These are phyloP conservation scores for Dinocampus coccinellae DNA, from an alignment of 2,888 invertebrate species.

Conservation along the genomic window DNA sequence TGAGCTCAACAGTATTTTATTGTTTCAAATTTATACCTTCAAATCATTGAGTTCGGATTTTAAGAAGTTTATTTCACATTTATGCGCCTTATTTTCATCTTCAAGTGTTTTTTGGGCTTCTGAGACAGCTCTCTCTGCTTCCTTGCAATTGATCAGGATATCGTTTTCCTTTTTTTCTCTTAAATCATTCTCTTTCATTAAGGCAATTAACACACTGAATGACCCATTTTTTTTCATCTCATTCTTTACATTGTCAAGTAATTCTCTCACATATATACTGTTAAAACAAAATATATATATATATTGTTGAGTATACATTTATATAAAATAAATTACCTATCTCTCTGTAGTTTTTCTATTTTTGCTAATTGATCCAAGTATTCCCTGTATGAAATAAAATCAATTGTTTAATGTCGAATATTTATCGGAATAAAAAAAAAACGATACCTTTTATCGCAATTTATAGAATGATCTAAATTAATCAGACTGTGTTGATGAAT, in stretches of 20 bases:
- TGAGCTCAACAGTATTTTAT: too few species aligned
- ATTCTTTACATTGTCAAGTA: constrained; percentile 51
- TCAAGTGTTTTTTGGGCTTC: constrained; percentile 44
- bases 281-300: background rate
- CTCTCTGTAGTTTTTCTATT: constrained; percentile 35
- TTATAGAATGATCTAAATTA: constrained; percentile 34
- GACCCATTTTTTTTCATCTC: constrained; percentile 50
- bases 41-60: constrained; percentile 42
- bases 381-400: background rate
- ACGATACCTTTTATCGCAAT: background rate
- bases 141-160: constrained; percentile 44
- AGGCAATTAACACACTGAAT: constrained; percentile 50
- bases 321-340: constrained; percentile 33
- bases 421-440: background rate
- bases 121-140: constrained; percentile 38
- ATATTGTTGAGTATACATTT: background rate
- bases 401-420: background rate
- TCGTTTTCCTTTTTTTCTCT: constrained; percentile 46
- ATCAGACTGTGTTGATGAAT: constrained; percentile 57
- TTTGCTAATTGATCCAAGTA: constrained; percentile 30
- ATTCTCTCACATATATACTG: constrained; percentile 50
- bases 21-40: constrained; percentile 35
- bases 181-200: constrained; percentile 47
- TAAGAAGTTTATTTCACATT: constrained; percentile 44
- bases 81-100: constrained; percentile 42